Evolutionary conservation across 2,113 vertebrate genomes (phyloP).

Genomic region (Plestiodon gilberti): DNA sequence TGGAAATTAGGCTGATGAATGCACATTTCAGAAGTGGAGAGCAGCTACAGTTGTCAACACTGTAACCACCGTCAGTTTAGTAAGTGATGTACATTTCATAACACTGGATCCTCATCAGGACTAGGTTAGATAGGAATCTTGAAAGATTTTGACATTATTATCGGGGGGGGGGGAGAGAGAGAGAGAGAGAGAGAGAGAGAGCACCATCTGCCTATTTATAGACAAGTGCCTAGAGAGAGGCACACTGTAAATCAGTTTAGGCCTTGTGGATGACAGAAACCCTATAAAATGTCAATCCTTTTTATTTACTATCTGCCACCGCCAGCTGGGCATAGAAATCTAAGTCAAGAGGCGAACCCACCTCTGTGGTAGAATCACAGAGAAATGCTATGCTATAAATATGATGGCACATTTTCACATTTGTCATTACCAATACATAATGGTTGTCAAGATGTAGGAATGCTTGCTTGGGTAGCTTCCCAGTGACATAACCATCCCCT

Average conservation of each 20-base stretch:
- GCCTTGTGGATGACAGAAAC: background rate
- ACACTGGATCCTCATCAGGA: background rate
- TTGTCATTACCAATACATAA: constrained; percentile 67
- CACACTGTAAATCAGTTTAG: constrained; percentile 3
- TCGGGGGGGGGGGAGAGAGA: background rate
- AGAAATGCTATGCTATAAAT: constrained; percentile 69
- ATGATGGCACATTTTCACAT: constrained; percentile 69
- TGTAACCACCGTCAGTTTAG: background rate
- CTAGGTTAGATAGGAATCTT: background rate
- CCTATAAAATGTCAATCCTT: constrained; percentile 26
- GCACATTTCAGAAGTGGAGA: background rate
- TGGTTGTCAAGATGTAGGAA: constrained; percentile 61
- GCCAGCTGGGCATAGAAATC: constrained; percentile 32
- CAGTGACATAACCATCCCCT: constrained; percentile 67
- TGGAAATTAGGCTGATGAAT: background rate
- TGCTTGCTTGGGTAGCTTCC: constrained; percentile 58
- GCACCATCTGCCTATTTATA: constrained; percentile 18
- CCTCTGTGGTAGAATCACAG: constrained; percentile 21
- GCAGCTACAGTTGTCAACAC: background rate
- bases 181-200: background rate
- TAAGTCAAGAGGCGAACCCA: background rate
- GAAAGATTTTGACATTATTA: background rate
- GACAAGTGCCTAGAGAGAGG: background rate
- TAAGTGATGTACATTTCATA: background rate
- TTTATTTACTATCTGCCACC: constrained; percentile 43